Conservation (phyloP, 1,140 invertebrate genomes). For the Neoseiulus cucumeris region DNA sequence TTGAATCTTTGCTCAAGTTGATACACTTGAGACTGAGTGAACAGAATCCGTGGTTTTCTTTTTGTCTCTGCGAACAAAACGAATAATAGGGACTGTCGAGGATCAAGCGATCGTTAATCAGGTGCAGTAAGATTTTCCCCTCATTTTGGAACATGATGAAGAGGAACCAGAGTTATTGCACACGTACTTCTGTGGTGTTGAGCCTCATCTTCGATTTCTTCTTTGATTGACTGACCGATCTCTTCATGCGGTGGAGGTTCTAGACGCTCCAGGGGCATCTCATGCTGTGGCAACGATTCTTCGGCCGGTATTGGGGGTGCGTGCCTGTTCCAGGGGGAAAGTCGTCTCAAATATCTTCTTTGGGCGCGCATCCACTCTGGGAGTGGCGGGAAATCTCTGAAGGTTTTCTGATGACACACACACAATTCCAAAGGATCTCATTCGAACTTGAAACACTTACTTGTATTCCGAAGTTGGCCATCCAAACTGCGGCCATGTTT, state of each 20-base stretch:
- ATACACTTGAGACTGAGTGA: conserved; percentile 34
- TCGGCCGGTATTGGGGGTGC: background rate
- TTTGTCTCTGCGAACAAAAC: conserved; percentile 12
- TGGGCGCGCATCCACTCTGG: too few relatives aligned
- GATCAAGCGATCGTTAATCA: too few relatives aligned
- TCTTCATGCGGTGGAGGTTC: background rate
- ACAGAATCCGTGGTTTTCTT: conserved; percentile 34
- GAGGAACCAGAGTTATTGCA: too few relatives aligned
- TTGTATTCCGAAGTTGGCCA: conserved; percentile 2
- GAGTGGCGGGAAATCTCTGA: too few relatives aligned
- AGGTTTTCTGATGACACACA: too few relatives aligned
- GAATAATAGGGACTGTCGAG: too few relatives aligned
- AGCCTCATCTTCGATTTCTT: background rate
- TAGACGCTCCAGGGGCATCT: background rate
- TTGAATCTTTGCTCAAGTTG: conserved; percentile 35
- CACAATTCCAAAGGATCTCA: too few relatives aligned
- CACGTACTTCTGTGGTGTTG: background rate
- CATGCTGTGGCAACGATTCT: background rate
- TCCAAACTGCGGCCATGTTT: background rate
- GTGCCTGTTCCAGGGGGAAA: too few relatives aligned
- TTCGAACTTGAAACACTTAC: background rate
- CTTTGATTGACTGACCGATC: background rate
- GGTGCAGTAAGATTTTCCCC: background rate
- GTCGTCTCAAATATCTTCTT: too few relatives aligned
- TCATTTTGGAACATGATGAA: background rate